Conservation (phyloP, 2,113 vertebrate species). For the Buteo buteo region DNA sequence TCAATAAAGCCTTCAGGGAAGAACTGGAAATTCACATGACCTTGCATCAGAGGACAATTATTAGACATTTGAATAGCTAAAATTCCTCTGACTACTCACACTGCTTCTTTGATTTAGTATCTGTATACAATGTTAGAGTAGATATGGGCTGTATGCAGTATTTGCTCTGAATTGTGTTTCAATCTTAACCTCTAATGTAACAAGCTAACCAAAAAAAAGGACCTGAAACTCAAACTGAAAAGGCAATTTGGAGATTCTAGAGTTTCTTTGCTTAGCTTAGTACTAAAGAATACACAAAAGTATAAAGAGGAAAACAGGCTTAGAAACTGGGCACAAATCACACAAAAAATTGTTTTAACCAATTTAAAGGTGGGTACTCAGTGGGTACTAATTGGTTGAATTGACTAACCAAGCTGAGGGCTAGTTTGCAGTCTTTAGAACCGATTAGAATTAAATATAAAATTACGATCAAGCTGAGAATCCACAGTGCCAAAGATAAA, state of each 20-base stretch:
- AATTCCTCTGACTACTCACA: background rate
- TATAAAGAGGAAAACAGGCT: background rate
- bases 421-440: background rate
- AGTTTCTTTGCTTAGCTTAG: background rate
- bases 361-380: background rate
- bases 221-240: background rate
- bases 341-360: background rate
- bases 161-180: background rate
- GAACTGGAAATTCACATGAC: background rate
- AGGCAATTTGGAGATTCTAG: background rate
- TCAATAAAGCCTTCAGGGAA: background rate
- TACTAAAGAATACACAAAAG: fast-evolving
- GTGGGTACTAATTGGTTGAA: background rate
- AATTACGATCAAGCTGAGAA: background rate
- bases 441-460: background rate
- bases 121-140: background rate
- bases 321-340: background rate
- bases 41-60: background rate
- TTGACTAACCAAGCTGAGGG: background rate
- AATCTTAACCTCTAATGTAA: background rate
- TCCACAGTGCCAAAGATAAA: background rate
- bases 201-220: background rate
- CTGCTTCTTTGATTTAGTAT: background rate
- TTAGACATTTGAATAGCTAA: background rate
- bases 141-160: background rate